Evolutionary conservation across 2,797 vertebrate genomes (phyloP).

Genomic region (Pseudochirops corinnae): DNA sequence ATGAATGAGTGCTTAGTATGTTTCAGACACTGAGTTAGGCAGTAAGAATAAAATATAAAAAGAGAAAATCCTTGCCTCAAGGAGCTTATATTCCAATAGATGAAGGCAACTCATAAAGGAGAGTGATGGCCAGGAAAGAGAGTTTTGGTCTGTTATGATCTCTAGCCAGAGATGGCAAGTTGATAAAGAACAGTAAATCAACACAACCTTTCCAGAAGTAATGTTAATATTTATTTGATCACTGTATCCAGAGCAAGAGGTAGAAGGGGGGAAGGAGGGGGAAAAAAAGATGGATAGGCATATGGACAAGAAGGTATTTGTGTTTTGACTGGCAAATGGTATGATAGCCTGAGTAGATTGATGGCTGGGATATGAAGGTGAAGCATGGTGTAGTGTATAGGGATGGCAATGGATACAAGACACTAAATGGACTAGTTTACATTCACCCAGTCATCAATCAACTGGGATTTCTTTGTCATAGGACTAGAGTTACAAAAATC

Average conservation of each 20-base stretch:
- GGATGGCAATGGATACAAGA: neutral
- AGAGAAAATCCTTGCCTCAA: neutral
- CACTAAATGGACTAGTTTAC: neutral
- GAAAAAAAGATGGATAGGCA: neutral
- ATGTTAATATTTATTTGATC: neutral
- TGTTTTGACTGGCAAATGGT: neutral
- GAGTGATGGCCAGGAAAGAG: neutral
- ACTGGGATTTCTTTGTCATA: neutral
- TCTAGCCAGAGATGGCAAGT: neutral
- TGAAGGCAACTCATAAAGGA: neutral
- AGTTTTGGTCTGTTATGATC: neutral
- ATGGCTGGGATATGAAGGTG: neutral
- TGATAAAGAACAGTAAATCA: neutral
- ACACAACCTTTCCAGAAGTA: neutral
- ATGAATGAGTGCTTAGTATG: neutral
- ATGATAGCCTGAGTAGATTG: neutral
- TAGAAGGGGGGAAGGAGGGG: neutral
- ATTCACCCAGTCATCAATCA: neutral
- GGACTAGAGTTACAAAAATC: neutral
- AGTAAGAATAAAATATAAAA: neutral
- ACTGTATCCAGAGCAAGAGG: neutral
- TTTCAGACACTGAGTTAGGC: neutral
- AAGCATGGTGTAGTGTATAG: neutral
- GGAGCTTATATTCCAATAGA: neutral
- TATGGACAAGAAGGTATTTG: neutral